These are phyloP conservation scores for Ephestia elutella DNA, from an alignment of 1,140 invertebrate species.

Conservation along the genomic window DNA sequence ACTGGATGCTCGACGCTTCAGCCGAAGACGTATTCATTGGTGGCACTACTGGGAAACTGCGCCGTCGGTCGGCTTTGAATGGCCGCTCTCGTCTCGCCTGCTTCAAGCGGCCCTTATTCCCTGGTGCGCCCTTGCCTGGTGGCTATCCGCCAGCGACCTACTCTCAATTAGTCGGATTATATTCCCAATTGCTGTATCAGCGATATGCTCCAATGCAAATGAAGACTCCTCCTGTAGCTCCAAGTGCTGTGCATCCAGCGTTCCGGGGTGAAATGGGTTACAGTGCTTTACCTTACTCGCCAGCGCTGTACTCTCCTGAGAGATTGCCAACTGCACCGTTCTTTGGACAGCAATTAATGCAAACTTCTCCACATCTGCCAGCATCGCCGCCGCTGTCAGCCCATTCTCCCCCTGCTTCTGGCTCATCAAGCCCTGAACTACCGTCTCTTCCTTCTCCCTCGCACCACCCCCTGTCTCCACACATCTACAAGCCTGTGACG, in stretches of 20 bases:
- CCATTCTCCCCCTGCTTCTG: constrained; percentile 40
- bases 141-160: constrained; percentile 70
- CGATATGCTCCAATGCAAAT: constrained; percentile 65
- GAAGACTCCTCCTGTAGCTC: constrained; percentile 51
- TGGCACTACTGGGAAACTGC: constrained; percentile 95
- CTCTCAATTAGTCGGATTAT: constrained; percentile 61
- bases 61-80: constrained; percentile 89
- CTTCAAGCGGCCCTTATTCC: constrained; percentile 83
- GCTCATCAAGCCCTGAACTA: constrained; percentile 52
- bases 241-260: constrained; percentile 55
- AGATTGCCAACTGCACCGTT: constrained; percentile 43
- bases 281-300: constrained; percentile 41
- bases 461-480: constrained; percentile 56
- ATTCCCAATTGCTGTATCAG: constrained; percentile 70
- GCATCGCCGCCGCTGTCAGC: constrained; percentile 35
- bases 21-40: constrained; percentile 98
- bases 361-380: constrained; percentile 24
- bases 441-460: constrained; percentile 53
- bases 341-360: constrained; percentile 38
- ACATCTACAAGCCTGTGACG: constrained; percentile 65
- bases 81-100: constrained; percentile 89
- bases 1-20: constrained; percentile 96
- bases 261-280: constrained; percentile 46
- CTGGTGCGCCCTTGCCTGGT: constrained; percentile 66
- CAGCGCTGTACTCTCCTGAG: constrained; percentile 43